Conservation (phyloP, 2,113 vertebrate species). For the Ellobius talpinus region DNA sequence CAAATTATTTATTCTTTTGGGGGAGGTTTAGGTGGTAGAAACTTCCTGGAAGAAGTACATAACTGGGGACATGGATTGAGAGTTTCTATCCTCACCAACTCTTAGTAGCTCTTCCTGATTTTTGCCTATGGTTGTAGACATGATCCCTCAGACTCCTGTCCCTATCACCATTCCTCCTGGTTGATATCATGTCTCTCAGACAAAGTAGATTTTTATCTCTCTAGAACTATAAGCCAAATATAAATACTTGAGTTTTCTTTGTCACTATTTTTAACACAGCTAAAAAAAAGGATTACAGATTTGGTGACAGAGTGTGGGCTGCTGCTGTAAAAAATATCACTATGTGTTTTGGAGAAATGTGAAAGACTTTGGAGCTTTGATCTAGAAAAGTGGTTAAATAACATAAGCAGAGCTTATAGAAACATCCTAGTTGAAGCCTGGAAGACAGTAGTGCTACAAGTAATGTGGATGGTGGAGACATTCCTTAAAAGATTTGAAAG, state of each 20-base stretch:
- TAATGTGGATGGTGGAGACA: background rate
- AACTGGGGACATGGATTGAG: background rate
- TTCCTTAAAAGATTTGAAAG: background rate
- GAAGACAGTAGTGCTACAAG: background rate
- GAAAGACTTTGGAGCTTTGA: background rate
- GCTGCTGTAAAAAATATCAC: background rate
- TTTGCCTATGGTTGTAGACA: background rate
- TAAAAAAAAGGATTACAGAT: background rate
- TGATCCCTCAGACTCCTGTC: background rate
- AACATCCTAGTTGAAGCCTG: background rate
- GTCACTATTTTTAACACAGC: background rate
- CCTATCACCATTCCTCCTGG: background rate
- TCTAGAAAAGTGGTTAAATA: background rate
- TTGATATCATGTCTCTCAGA: background rate
- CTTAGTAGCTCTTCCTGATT: rapidly evolving
- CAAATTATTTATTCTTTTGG: background rate
- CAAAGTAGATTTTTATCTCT: background rate
- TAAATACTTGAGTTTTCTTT: background rate
- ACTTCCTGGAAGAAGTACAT: background rate
- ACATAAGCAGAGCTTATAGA: background rate
- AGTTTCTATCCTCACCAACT: background rate
- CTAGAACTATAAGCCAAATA: background rate
- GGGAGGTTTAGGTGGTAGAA: background rate
- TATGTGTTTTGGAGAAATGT: background rate
- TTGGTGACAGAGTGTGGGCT: background rate